Evolutionary conservation across 2,797 vertebrate genomes (phyloP).

Genomic region (Arnoldichthys spilopterus): DNA sequence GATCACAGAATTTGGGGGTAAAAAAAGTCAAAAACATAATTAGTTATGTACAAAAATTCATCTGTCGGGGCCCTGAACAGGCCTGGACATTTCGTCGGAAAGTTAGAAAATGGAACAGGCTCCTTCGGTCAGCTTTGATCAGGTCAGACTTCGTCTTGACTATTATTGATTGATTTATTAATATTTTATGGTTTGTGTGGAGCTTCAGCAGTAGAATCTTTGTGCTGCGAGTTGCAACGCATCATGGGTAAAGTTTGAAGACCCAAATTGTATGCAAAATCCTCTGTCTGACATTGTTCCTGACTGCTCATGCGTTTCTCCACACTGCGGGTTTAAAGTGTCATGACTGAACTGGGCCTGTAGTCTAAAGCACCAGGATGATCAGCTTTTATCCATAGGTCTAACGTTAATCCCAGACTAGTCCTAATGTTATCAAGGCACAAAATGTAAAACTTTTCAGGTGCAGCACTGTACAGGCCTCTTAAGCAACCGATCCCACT

Average conservation of each 20-base stretch:
- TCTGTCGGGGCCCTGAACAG: not conserved
- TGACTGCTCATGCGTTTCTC: slow-evolving; percentile 2
- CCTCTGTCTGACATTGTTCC: not conserved
- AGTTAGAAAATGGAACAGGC: not conserved
- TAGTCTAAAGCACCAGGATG: slow-evolving; percentile 57
- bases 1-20: too few relatives aligned
- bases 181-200: too few relatives aligned
- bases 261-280: too few relatives aligned
- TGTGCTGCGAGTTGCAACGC: too few relatives aligned
- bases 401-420: slow-evolving; percentile 33
- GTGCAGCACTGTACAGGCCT: slow-evolving; percentile 31
- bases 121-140: not conserved
- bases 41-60: slow-evolving; percentile 5
- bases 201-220: too few relatives aligned
- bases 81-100: not conserved
- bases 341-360: not conserved
- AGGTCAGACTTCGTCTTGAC: not conserved
- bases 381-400: slow-evolving; percentile 58
- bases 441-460: slow-evolving; percentile 53
- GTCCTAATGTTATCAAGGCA: not conserved
- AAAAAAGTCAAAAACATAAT: not conserved
- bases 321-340: not conserved
- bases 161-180: too few relatives aligned
- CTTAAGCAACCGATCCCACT: not conserved
- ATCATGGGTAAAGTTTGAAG: too few relatives aligned